Evolutionary conservation across 1,140 invertebrate species (phyloP), one percentile per base, ranked within the genome.

Genomic region (Drosophila biarmipes): DNA sequence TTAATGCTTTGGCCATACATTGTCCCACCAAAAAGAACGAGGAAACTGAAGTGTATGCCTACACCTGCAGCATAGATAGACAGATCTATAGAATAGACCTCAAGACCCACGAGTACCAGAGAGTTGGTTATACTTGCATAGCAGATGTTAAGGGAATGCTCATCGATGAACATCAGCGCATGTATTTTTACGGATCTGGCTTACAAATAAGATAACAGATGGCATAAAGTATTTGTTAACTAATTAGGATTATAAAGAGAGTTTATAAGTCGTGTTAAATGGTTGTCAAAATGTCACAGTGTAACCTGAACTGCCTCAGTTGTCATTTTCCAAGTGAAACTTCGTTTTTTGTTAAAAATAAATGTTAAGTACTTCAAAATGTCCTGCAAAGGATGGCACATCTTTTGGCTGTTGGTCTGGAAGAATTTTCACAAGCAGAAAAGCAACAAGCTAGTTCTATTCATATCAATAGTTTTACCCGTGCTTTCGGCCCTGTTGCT

Each of bases 81-180:
- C 82, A 86, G 51, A 87, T 86, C 7, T 78, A 57, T 48, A 56
- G 51, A 31, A 24, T 78, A 0, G 56, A 87, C 15, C 42, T 86
- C 15, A 51, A 12, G 0, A 87, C 49, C 0, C 40, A 15, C 2
- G 6, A 72, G 24, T 46, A 34, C 0, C 38, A 0, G 14, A 64
- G 69, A 0, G 35, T 78, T n/a, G 82, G 64, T 0, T 78, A 61
- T 24, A 86, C 78, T 1, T 81, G 74, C 19, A 63, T 86, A 57
- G 72, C 84, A 0, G 82, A 86, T 51, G 71, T 87, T 0, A 86
- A 87, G 34, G 82, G 82, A 12, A 68, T 86, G 48, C 5, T 74
- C 5, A 15, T 81, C 1, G 67, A 78, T 63, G 15, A 38, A 11
- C 42, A 63, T 7, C 15, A 43, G 1, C 42, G 24, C 0, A 55